A percentile compares a stretch with the other conserved stretches of the same genome.
phyloP scores from a whole-genome alignment of 1,140 invertebrate genomes.

The Agrypnia vestita region DNA sequence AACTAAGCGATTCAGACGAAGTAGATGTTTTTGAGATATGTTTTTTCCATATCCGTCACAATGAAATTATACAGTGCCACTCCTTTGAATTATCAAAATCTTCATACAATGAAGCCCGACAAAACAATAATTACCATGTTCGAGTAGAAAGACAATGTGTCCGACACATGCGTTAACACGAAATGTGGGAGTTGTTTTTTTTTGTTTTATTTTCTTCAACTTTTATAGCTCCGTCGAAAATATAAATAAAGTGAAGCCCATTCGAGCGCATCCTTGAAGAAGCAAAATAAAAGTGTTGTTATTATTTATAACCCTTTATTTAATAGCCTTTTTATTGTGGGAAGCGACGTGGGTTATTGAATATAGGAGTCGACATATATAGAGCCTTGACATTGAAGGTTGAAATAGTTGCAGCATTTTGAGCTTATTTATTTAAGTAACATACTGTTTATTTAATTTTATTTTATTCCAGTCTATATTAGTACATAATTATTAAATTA shows the following conservation, averaged over 20 bases:
- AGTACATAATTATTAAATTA: too few species aligned
- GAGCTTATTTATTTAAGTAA: too few species aligned
- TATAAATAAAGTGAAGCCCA: not conserved
- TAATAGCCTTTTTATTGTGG: slow-evolving; percentile 29
- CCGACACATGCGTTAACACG: slow-evolving; percentile 7
- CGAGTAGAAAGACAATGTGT: slow-evolving; percentile 11
- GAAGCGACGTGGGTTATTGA: not conserved
- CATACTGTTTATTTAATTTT: too few species aligned
- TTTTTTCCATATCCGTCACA: not conserved
- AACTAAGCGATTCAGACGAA: too few species aligned
- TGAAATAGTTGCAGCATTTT: too few species aligned
- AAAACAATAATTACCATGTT: slow-evolving; percentile 7
- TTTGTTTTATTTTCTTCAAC: slow-evolving; percentile 8
- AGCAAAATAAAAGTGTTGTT: slow-evolving; percentile 23
- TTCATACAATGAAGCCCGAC: not conserved
- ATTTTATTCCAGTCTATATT: too few species aligned
- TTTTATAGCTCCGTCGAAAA: slow-evolving; percentile 7
- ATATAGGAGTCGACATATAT: not conserved
- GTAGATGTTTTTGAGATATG: too few species aligned
- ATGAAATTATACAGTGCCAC: slow-evolving; percentile 16
- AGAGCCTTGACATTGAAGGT: too few species aligned
- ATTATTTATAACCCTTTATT: slow-evolving; percentile 14
- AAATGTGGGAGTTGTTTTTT: slow-evolving; percentile 12
- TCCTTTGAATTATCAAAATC: slow-evolving; percentile 24
- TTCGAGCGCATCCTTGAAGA: slow-evolving; percentile 14